phyloP scores from a whole-genome alignment of 1,140 invertebrate genomes.

The Cyrtorhinus lividipennis region DNA sequence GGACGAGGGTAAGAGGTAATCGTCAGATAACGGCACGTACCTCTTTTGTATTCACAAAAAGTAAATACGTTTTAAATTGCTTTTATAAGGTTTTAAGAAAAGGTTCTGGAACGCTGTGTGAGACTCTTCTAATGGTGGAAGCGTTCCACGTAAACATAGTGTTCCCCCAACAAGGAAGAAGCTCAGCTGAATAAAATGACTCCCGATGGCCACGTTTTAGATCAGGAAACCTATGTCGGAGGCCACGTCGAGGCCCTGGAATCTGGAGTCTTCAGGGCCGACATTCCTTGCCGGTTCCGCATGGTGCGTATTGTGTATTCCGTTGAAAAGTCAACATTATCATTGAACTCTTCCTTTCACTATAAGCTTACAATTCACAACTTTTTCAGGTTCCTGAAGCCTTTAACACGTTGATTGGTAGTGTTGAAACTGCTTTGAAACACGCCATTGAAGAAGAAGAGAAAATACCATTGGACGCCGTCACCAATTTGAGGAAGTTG shows the following conservation, averaged over 20 bases:
- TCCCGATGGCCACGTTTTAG: constrained; percentile 81
- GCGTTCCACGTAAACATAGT: constrained; percentile 93
- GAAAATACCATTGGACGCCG: constrained; percentile 62
- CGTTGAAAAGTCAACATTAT: too few relatives aligned
- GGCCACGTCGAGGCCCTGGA: constrained; percentile 97
- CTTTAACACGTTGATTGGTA: constrained; percentile 68
- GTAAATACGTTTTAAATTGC: constrained; percentile 12
- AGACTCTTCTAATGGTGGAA: constrained; percentile 93
- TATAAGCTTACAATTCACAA: too few relatives aligned
- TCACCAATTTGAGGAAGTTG: constrained; percentile 79
- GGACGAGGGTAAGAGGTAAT: constrained; percentile 57
- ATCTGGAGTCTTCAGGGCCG: constrained; percentile 90
- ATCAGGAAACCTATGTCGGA: constrained; percentile 96
- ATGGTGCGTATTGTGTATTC: constrained; percentile 40
- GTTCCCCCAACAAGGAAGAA: constrained; percentile 95
- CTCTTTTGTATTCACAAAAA: background rate
- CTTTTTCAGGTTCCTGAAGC: constrained; percentile 58
- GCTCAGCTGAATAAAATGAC: constrained; percentile 78
- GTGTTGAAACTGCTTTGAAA: constrained; percentile 64
- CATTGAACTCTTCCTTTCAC: too few relatives aligned
- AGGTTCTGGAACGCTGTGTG: constrained; percentile 93
- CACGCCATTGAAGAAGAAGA: constrained; percentile 87
- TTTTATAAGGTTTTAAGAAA: constrained; percentile 68
- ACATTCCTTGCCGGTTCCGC: constrained; percentile 75
- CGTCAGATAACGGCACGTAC: background rate